phyloP scores from a whole-genome alignment of 1,140 invertebrate species.

The Nephila pilipes region DNA sequence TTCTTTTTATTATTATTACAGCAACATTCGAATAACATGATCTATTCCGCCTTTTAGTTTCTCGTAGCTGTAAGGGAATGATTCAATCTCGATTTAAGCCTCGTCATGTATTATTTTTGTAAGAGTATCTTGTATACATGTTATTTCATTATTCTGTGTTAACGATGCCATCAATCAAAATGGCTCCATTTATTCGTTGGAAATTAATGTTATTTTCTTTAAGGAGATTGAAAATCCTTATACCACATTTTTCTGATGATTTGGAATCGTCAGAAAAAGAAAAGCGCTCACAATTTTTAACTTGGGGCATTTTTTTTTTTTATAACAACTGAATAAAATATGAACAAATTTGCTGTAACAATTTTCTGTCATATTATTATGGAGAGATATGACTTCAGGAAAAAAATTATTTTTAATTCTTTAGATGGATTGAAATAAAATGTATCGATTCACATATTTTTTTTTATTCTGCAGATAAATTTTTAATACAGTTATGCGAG shows the following conservation, averaged over 20 bases:
- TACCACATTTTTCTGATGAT: not conserved
- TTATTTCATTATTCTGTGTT: not conserved
- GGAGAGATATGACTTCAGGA: no score
- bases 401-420: no score
- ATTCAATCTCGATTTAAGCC: not conserved
- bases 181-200: not conserved
- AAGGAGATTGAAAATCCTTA: not conserved
- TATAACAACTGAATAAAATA: no score
- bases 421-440: no score
- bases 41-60: not conserved
- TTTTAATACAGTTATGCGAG: no score
- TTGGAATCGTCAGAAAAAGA: not conserved
- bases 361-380: no score
- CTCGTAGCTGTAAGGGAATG: slow-evolving; percentile 2
- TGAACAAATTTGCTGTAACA: no score
- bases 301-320: no score
- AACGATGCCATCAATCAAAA: not conserved
- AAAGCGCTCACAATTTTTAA: no score
- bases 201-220: not conserved
- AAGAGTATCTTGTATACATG: not conserved
- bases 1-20: not conserved
- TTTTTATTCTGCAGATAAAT: no score
- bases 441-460: no score
- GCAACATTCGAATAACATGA: not conserved
- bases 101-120: not conserved